Evolutionary conservation across 1,140 invertebrate species (phyloP).

Genomic region (Lepidurus couesii): DNA sequence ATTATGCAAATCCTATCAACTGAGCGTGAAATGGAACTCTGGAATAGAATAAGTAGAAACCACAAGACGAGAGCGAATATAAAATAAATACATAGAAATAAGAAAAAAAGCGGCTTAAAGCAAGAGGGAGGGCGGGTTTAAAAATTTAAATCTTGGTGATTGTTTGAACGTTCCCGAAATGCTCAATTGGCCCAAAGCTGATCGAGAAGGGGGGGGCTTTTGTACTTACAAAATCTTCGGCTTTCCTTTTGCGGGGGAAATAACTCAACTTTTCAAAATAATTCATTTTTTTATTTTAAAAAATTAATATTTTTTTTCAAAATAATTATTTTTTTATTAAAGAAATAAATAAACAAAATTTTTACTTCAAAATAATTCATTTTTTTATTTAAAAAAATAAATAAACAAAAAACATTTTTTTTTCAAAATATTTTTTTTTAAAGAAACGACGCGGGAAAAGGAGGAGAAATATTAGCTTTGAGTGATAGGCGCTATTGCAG

Average conservation of each 20-base stretch:
- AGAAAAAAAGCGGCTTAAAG: slow-evolving; percentile 29
- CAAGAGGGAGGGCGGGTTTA: slow-evolving; percentile 27
- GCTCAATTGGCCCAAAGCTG: neutral
- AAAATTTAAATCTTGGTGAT: slow-evolving; percentile 23
- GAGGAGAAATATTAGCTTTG: neutral
- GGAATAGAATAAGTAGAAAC: slow-evolving; percentile 25
- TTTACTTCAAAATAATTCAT: too few relatives aligned
- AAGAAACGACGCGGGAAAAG: neutral
- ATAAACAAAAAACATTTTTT: neutral
- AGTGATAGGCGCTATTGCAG: neutral
- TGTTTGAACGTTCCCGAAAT: slow-evolving; percentile 24
- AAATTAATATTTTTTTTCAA: too few relatives aligned
- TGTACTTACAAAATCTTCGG: neutral
- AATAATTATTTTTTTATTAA: neutral
- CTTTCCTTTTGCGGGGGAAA: neutral
- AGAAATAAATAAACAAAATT: neutral
- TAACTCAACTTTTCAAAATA: neutral
- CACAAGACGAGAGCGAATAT: slow-evolving; percentile 20
- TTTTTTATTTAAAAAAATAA: neutral
- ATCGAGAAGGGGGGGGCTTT: neutral
- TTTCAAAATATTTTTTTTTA: neutral
- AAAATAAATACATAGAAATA: neutral
- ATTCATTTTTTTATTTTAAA: too few relatives aligned
- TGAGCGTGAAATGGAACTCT: slow-evolving; percentile 23
- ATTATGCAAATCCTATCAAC: slow-evolving; percentile 16